Evolutionary conservation across 2,113 vertebrate species (phyloP).

Genomic region (Atrichornis clamosus): DNA sequence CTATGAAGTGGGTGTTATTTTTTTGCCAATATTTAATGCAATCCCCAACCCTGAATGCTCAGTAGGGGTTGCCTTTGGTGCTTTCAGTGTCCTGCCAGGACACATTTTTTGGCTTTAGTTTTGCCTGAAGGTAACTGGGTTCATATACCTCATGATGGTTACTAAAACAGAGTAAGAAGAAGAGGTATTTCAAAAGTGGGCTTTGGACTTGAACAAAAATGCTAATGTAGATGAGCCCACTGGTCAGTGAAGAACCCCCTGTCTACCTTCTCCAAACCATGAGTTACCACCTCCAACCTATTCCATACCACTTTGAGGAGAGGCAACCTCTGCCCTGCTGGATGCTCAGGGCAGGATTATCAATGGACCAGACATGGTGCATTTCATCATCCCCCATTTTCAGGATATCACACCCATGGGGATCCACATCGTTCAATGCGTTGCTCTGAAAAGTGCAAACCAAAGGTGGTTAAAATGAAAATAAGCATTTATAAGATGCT

Average conservation of each 20-base stretch:
- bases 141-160: neutral
- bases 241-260: neutral
- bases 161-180: neutral
- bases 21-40: neutral
- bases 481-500: neutral
- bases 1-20: neutral
- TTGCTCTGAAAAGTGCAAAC: neutral
- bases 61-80: neutral
- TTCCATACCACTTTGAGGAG: neutral
- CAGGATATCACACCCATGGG: too few species aligned
- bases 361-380: accelerated
- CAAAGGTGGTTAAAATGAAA: neutral
- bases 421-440: neutral
- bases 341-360: neutral
- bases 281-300: neutral
- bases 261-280: neutral
- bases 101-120: neutral
- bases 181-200: neutral
- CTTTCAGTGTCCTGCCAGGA: neutral
- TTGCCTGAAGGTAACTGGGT: neutral
- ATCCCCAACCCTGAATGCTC: neutral
- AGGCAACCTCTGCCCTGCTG: neutral
- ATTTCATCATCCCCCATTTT: neutral
- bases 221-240: neutral
- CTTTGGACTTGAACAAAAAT: neutral